Evolutionary conservation across 2,888 invertebrate species (phyloP).

Genomic region (Leucophora obtusa): DNA sequence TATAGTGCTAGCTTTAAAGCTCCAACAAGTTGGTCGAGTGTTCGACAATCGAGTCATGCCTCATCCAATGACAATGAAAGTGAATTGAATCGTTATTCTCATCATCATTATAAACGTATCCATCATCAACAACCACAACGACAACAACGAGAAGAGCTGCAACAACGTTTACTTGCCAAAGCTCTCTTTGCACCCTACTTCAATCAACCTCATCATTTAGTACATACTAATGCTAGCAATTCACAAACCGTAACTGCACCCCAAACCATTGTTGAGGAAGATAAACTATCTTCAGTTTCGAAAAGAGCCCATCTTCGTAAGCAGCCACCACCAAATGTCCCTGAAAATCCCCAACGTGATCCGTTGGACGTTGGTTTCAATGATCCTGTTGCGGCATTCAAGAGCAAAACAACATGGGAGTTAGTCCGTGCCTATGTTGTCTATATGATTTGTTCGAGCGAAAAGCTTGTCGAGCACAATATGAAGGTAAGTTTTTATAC

Average conservation of each 20-base stretch:
- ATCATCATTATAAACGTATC: conserved; percentile 30
- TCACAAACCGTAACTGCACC: conserved; percentile 57
- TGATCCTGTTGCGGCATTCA: conserved; percentile 94
- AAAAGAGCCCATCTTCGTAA: conserved; percentile 19
- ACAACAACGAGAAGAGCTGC: conserved; percentile 13
- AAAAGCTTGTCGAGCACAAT: conserved; percentile 94
- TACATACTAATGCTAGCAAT: conserved; percentile 65
- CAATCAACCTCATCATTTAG: conserved; percentile 41
- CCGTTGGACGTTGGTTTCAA: conserved; percentile 91
- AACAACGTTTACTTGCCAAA: conserved; percentile 43
- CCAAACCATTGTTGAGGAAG: conserved; percentile 38
- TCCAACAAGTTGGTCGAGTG: conserved; percentile 47
- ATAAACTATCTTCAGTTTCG: conserved; percentile 35
- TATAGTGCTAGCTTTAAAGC: conserved; percentile 51
- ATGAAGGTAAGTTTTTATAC: conserved; percentile 85
- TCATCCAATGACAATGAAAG: conserved; percentile 43
- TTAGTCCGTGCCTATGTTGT: conserved; percentile 93
- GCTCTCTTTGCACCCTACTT: conserved; percentile 28
- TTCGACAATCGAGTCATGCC: conserved; percentile 51
- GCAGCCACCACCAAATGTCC: conserved; percentile 65
- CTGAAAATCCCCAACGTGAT: conserved; percentile 79
- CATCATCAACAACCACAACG: conserved; percentile 36
- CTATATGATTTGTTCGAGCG: conserved; percentile 92
- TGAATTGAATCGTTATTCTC: conserved; percentile 46
- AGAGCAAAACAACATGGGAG: conserved; percentile 96